phyloP scores from a whole-genome alignment of 2,797 vertebrate species.

The Syncerus caffer region DNA sequence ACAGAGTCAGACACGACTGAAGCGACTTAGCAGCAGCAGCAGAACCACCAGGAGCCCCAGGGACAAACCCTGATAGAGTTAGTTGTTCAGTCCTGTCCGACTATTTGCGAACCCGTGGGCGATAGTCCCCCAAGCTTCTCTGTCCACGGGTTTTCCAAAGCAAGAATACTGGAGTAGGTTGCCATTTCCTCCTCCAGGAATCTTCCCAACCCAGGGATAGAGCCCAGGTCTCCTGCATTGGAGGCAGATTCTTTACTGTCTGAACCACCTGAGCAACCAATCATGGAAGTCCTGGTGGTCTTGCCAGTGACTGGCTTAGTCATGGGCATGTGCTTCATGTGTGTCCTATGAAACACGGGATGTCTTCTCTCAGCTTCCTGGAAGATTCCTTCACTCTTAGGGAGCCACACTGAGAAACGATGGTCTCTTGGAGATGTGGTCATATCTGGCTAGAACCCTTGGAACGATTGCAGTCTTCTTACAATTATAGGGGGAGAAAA shows the following conservation, averaged over 20 bases:
- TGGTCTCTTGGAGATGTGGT: background rate
- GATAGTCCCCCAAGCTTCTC: background rate
- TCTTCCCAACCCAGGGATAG: background rate
- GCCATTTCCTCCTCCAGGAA: background rate
- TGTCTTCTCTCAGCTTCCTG: background rate
- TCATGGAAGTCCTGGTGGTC: background rate
- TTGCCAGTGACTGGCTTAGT: background rate
- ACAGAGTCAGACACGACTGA: too few species aligned
- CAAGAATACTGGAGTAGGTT: background rate
- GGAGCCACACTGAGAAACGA: background rate
- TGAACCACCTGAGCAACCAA: background rate
- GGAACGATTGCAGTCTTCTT: background rate
- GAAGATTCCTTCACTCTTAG: background rate
- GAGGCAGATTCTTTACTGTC: background rate
- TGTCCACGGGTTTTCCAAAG: background rate
- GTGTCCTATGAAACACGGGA: background rate
- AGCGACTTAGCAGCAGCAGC: too few species aligned
- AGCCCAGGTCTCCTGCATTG: background rate
- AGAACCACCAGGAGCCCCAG: too few species aligned
- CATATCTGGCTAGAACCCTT: background rate
- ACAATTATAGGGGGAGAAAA: background rate
- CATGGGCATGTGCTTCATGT: background rate
- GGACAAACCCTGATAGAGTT: background rate
- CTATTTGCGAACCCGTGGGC: fast-evolving
- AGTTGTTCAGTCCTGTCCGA: background rate